Conservation (phyloP, 2,797 vertebrate genomes). For the Hybognathus amarus region DNA sequence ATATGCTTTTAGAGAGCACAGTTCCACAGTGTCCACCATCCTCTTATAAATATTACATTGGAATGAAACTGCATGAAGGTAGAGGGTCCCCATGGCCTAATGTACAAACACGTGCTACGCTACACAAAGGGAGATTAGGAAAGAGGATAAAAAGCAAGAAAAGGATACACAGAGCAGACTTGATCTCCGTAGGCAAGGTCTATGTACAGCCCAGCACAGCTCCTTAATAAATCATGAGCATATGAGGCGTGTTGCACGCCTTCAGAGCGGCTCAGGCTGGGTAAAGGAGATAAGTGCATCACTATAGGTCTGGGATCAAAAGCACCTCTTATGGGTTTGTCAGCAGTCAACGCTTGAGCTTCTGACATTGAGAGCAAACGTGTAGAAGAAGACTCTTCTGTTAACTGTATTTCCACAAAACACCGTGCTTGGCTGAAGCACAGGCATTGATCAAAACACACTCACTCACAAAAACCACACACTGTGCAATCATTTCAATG, state of each 20-base stretch:
- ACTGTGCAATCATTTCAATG: conserved; percentile 48
- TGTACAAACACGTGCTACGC: conserved; percentile 62
- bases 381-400: conserved; percentile 36
- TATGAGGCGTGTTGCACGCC: conserved; percentile 55
- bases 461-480: conserved; percentile 27
- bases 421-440: conserved; percentile 38
- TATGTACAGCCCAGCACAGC: conserved; percentile 52
- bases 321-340: conserved; percentile 33
- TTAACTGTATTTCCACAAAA: conserved; percentile 41
- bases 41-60: conserved; percentile 77
- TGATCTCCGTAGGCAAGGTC: conserved; percentile 50
- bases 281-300: conserved; percentile 50
- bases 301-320: conserved; percentile 39
- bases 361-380: conserved; percentile 42
- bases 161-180: conserved; percentile 36
- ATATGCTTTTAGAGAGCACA: conserved; percentile 71
- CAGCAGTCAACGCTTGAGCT: conserved; percentile 43
- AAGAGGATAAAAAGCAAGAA: conserved; percentile 41
- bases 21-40: conserved; percentile 52
- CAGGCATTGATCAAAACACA: conserved; percentile 37
- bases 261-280: conserved; percentile 54
- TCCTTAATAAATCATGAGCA: conserved; percentile 74
- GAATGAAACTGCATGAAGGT: conserved; percentile 69
- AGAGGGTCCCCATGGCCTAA: conserved; percentile 64
- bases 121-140: conserved; percentile 42